Evolutionary conservation across 2,888 invertebrate species (phyloP).

Genomic region (Celastrina argiolus): DNA sequence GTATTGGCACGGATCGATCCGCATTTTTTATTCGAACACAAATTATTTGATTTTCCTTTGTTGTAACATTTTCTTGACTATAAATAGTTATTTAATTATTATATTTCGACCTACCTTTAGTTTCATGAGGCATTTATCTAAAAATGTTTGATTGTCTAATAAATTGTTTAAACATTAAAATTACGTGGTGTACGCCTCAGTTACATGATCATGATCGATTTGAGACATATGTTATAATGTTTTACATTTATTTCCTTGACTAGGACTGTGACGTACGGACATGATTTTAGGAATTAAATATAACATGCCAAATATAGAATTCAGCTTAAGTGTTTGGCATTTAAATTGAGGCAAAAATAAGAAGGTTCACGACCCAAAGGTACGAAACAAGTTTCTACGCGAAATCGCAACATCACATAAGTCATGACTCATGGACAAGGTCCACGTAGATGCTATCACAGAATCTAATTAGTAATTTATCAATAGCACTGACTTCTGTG

Average conservation of each 20-base stretch:
- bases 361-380: not conserved
- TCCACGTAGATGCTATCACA: not conserved
- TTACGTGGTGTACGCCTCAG: too few species aligned
- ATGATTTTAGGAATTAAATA: not conserved
- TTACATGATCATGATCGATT: too few species aligned
- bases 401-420: not conserved
- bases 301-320: not conserved
- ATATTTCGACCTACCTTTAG: not conserved
- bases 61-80: not conserved
- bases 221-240: not conserved
- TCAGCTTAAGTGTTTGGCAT: not conserved
- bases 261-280: too few species aligned
- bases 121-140: not conserved
- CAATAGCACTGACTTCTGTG: not conserved
- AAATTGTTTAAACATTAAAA: too few species aligned
- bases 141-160: too few species aligned
- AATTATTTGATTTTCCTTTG: not conserved
- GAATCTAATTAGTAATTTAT: not conserved
- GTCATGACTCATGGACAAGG: not conserved
- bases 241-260: too few species aligned
- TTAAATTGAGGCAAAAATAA: not conserved
- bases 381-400: slow-evolving; percentile 5
- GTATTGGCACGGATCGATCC: slow-evolving; percentile 56
- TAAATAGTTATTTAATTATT: not conserved
- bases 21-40: not conserved